A percentile compares a stretch with the other conserved stretches of the same genome.
Evolutionary conservation across 2,888 invertebrate genomes (phyloP).

Genomic region (Cylindroiulus punctatus): DNA sequence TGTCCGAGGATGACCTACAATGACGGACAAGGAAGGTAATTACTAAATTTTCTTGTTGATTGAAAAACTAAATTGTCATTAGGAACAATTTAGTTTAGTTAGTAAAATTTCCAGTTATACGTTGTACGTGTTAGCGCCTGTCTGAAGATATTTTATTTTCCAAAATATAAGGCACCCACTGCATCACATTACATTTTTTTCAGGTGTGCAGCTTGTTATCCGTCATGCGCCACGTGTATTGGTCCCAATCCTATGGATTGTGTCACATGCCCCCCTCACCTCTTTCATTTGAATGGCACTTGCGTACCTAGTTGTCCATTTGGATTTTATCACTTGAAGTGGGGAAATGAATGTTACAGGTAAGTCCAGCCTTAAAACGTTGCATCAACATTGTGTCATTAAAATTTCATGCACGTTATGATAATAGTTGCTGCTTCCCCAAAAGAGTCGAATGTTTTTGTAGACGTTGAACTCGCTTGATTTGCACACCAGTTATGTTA

Average conservation of each 20-base stretch:
- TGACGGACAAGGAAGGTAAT: conserved; percentile 84
- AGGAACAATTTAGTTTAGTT: too few relatives aligned
- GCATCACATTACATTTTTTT: not conserved
- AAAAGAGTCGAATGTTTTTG: not conserved
- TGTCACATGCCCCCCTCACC: conserved; percentile 56
- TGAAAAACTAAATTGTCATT: not conserved
- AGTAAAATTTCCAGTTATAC: too few relatives aligned
- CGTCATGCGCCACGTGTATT: conserved; percentile 53
- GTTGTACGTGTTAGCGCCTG: too few relatives aligned
- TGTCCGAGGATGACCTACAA: conserved; percentile 85
- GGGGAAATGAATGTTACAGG: conserved; percentile 73
- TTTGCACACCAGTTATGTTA: not conserved
- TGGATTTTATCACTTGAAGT: conserved; percentile 80
- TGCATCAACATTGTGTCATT: not conserved
- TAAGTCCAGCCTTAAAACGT: conserved; percentile 51
- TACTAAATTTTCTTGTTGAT: not conserved
- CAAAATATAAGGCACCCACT: not conserved
- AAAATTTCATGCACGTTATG: not conserved
- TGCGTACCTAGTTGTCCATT: conserved; percentile 78
- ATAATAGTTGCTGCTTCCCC: not conserved
- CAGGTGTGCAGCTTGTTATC: conserved; percentile 51
- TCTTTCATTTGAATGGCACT: conserved; percentile 71
- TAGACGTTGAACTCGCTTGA: not conserved
- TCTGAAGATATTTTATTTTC: not conserved
- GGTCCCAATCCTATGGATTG: conserved; percentile 55